These are phyloP conservation scores for Eriocheir sinensis DNA, from an alignment of 1,140 invertebrate species.

Conservation along the genomic window DNA sequence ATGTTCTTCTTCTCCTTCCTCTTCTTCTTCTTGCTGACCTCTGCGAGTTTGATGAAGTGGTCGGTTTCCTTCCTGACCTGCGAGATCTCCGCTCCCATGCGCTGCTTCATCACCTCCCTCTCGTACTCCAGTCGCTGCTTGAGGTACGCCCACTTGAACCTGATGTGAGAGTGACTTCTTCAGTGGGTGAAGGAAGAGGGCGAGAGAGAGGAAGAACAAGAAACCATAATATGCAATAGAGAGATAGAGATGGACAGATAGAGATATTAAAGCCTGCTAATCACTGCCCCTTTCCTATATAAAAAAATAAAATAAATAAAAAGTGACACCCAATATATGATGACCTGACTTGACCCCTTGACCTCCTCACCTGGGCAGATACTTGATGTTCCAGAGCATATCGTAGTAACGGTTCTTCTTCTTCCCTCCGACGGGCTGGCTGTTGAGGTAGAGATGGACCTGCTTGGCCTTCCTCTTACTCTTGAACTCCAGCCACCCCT, in stretches of 20 bases:
- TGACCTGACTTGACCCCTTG: too few species aligned
- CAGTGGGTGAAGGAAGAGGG: background rate
- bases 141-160: slow-evolving; percentile 97
- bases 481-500: slow-evolving; percentile 98
- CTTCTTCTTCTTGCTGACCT: slow-evolving; percentile 82
- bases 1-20: slow-evolving; percentile 81
- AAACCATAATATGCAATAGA: too few species aligned
- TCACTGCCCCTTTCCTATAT: too few species aligned
- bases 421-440: slow-evolving; percentile 91
- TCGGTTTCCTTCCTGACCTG: slow-evolving; percentile 71
- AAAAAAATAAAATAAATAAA: too few species aligned
- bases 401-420: slow-evolving; percentile 94
- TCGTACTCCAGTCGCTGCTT: slow-evolving; percentile 94
- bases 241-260: too few species aligned
- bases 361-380: background rate
- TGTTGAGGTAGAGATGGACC: slow-evolving; percentile 91
- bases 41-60: slow-evolving; percentile 83
- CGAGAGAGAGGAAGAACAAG: background rate
- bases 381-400: slow-evolving; percentile 97
- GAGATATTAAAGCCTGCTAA: too few species aligned
- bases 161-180: slow-evolving; percentile 79
- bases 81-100: slow-evolving; percentile 88
- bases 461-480: slow-evolving; percentile 94
- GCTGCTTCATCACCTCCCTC: slow-evolving; percentile 92
- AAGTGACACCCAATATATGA: too few species aligned